Evolutionary conservation across 2,797 vertebrate species (phyloP), one percentile per base, ranked within the genome.

Genomic region (Varecia variegata): DNA sequence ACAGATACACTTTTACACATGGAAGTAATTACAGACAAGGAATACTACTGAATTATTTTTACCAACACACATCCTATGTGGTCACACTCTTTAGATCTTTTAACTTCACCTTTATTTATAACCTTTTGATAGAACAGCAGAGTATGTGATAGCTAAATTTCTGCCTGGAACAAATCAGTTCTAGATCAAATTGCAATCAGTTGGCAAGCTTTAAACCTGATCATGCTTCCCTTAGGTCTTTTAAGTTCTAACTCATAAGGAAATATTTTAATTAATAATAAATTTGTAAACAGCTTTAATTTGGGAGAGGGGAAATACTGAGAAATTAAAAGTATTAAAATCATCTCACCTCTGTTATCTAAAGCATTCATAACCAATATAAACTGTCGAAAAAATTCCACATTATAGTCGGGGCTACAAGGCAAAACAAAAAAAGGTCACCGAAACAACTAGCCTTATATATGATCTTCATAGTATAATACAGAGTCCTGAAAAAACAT

Each of bases 301-400:
- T 62, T 1, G 2, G 25, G 47, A 18, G 35, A 89, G 54, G 40
- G 60, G 20, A 95, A 93, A 88, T 62, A 96, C 21, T 77, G 35
- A 88, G n/a, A 95, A 54, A 52, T 73, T 84, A 9, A 38, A 93
- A 88, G 18, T 95, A 96, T 87, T 90, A 93, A 94, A 95, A 91
- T 56, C 50, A 60, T 92, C 97, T 98, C 98, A 99, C 99, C 99
- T 99, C 99, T 98, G 98, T 99, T 99, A 98, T 99, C 99, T 98
- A 99, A 98, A 95, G 99, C 99, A 86, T 99, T 99, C 99, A 99
- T 99, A 98, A 99, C 99, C 98, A 99, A 98, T 4, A 99, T 99
- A 97, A 99, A 99, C 94, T 99, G 99, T 96, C 99, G 99, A 97
- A 99, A 99, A 99, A 99, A 99, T 97, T 99, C 99, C 97, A 99